Conservation (phyloP, 2,888 invertebrate genomes). For the Cacoxenus indagator region DNA sequence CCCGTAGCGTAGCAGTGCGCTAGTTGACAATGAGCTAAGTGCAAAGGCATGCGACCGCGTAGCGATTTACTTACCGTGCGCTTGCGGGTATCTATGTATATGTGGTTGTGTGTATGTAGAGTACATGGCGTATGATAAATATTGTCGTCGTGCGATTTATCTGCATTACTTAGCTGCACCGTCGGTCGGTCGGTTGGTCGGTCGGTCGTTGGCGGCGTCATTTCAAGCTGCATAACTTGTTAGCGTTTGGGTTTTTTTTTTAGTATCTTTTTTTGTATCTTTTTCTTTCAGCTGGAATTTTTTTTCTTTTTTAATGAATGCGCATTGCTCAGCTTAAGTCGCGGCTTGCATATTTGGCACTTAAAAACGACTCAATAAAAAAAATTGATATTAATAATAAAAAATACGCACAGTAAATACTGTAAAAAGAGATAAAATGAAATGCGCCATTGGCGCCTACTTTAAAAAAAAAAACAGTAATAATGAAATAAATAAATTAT, state of each 20-base stretch:
- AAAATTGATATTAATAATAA: not conserved
- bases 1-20: not conserved
- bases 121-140: constrained; percentile 60
- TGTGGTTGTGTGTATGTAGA: not conserved
- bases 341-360: constrained; percentile 7
- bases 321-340: constrained; percentile 5
- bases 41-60: constrained; percentile 61
- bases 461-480: not conserved
- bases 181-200: too few relatives aligned
- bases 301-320: constrained; percentile 7
- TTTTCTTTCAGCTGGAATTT: not conserved
- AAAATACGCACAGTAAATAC: not conserved
- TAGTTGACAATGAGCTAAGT: constrained; percentile 40
- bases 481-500: not conserved
- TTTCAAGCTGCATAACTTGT: constrained; percentile 10
- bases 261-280: not conserved
- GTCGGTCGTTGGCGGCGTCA: constrained; percentile 24
- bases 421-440: not conserved
- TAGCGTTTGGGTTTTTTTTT: constrained; percentile 11
- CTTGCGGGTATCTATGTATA: not conserved
- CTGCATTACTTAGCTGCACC: constrained; percentile 18
- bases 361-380: not conserved
- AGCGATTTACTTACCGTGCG: constrained; percentile 3
- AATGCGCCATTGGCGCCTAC: not conserved
- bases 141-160: constrained; percentile 27